Base-by-base conservation (phyloP, 2,797 vertebrate genomes). In the Lithobates pipiens region DNA sequence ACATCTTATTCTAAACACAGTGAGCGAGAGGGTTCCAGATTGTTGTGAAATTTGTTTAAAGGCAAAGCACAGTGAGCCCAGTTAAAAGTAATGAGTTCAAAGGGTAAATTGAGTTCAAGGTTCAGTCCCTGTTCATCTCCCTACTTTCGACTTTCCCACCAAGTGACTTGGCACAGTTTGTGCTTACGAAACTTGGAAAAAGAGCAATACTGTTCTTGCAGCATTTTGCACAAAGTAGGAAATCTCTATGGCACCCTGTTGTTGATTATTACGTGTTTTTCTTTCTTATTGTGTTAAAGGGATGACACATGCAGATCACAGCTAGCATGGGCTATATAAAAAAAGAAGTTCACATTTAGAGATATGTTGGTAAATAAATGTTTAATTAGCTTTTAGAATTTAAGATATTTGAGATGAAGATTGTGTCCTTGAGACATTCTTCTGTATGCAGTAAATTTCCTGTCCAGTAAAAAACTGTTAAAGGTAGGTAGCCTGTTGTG, bases 101-200 rank as follows among this genome's bases (percentile, higher is more conserved):
- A 93, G 94, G 94, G 94, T 92, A 95, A 94, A 93, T 90, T 92
- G 93, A 94, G 94, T 95, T 96, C 94, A 95, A 93, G 91, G 94
- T 95, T 95, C 89, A 93, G 91, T 93, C 94, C 91, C 91, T 94
- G 90, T 94, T 94, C 93, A 93, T 88, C 90, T n/a, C 57, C 34
- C 11, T n/a, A 72, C 36, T 44, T 71, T 44, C 76, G 46, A 69
- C 75, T 74, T 87, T 83, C 76, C 76, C 86, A 87, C 76, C 81
- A 63, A 74, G n/a, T 15, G 10, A 50, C 34, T 57, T 25, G 44
- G 36, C 80, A 42, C 71, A n/a, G 32, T 32, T 27, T 70, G 70
- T 10, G 13, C 61, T 80, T 69, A 46, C 70, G 18, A 72, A 84
- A 77, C 72, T 70, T 72, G 61, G 50, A 84, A 83, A 57, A 29